Conservation (phyloP, 2,888 invertebrate species). For the Agrochola litura region DNA sequence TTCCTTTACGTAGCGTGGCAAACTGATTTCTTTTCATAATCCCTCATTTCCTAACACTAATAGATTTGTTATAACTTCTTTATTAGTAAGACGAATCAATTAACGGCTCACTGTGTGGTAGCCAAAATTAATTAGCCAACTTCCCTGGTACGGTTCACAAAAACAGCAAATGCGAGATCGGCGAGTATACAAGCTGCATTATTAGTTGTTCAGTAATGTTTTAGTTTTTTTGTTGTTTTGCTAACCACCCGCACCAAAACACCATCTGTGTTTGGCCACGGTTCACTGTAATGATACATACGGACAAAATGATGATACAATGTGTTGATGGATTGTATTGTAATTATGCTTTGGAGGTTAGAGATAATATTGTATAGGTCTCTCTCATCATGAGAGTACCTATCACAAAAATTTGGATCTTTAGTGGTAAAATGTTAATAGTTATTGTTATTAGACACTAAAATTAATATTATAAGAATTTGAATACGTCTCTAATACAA, state of each 20-base stretch:
- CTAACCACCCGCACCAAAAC: constrained; percentile 83
- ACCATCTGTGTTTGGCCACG: constrained; percentile 85
- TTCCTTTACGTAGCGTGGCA: constrained; percentile 2
- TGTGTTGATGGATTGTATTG: constrained; percentile 35
- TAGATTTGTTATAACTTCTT: constrained; percentile 76
- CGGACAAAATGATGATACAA: constrained; percentile 56
- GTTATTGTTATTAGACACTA: background rate
- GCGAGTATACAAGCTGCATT: constrained; percentile 82
- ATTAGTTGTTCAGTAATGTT: constrained; percentile 85
- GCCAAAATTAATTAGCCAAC: constrained; percentile 85
- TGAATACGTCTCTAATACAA: background rate
- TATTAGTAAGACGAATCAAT: constrained; percentile 87
- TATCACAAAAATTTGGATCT: background rate
- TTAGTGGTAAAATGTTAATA: background rate
- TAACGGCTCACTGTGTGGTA: constrained; percentile 81
- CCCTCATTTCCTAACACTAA: constrained; percentile 71
- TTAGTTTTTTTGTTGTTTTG: constrained; percentile 81
- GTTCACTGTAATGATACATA: constrained; percentile 76
- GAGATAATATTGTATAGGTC: background rate
- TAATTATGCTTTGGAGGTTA: constrained; percentile 27
- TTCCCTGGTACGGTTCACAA: constrained; percentile 83
- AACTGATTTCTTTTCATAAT: constrained; percentile 55
- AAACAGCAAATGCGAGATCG: constrained; percentile 86
- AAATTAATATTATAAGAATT: background rate
- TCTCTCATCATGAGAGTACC: background rate